Evolutionary conservation across 2,113 vertebrate genomes (phyloP).

Genomic region (Gadus macrocephalus): DNA sequence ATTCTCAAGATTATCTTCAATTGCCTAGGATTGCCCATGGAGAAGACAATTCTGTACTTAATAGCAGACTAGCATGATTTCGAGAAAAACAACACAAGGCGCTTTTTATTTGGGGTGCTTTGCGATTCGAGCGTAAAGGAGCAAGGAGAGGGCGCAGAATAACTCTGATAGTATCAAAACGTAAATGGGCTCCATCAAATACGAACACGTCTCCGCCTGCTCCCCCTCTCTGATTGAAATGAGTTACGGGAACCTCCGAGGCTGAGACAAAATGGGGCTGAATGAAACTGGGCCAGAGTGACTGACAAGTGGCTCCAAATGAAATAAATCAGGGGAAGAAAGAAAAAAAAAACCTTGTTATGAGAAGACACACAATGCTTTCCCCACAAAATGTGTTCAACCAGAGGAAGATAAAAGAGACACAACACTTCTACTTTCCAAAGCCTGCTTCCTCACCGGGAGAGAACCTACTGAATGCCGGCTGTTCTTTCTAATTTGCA

Average conservation of each 20-base stretch:
- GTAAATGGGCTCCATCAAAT: constrained; percentile 15
- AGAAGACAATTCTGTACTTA: too few relatives aligned
- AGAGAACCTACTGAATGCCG: neutral
- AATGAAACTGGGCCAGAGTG: constrained; percentile 52
- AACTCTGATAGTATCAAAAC: too few relatives aligned
- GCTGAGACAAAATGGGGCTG: constrained; percentile 23
- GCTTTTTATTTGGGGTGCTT: too few relatives aligned
- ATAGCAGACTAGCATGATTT: too few relatives aligned
- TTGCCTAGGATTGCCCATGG: too few relatives aligned
- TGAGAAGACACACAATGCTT: constrained; percentile 32
- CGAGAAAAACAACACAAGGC: too few relatives aligned
- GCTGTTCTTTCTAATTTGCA: constrained; percentile 23
- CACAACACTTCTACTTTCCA: constrained; percentile 16
- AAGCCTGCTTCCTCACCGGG: constrained; percentile 42
- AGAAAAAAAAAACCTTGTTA: constrained; percentile 14
- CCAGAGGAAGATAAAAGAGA: constrained; percentile 36
- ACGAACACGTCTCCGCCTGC: constrained; percentile 14
- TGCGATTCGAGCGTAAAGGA: too few relatives aligned
- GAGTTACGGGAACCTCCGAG: constrained; percentile 15
- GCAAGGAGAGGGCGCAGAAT: too few relatives aligned
- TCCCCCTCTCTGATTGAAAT: constrained; percentile 25
- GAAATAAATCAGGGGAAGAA: constrained; percentile 3
- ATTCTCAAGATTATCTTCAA: too few relatives aligned
- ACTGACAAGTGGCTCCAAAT: constrained; percentile 36
- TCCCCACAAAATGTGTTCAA: constrained; percentile 30